Conservation (phyloP, 2,113 vertebrate genomes). For the Zosterops borbonicus region DNA sequence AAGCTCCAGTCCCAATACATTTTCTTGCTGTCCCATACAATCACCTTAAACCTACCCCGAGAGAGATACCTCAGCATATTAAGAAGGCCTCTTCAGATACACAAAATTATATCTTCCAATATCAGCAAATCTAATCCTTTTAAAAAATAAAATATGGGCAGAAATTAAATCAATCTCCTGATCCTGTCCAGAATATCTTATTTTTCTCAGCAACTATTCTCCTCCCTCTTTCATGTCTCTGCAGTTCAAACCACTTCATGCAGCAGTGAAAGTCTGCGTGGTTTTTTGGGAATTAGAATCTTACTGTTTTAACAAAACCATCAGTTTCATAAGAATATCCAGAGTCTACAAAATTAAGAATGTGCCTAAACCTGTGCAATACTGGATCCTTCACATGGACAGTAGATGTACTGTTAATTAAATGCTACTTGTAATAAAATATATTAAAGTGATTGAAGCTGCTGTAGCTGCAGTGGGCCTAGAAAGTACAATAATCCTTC, state of each 20-base stretch:
- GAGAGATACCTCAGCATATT: neutral
- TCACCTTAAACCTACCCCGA: neutral
- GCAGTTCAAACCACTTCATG: neutral
- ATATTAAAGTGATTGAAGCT: slow-evolving; percentile 66
- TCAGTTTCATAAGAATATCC: neutral
- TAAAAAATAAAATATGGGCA: neutral
- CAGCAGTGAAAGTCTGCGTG: neutral
- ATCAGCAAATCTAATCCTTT: slow-evolving; percentile 9
- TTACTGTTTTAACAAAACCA: neutral
- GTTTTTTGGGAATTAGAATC: neutral
- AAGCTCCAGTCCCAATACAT: neutral
- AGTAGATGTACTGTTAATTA: slow-evolving; percentile 71
- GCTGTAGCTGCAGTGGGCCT: slow-evolving; percentile 56
- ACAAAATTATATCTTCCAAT: slow-evolving; percentile 21
- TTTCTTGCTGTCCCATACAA: neutral
- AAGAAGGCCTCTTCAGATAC: neutral
- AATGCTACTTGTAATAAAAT: slow-evolving; percentile 68
- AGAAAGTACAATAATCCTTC: slow-evolving; percentile 72
- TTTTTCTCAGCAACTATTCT: neutral
- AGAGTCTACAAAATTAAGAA: neutral
- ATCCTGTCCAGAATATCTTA: neutral
- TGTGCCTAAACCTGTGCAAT: slow-evolving; percentile 29
- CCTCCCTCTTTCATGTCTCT: neutral
- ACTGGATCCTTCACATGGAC: slow-evolving; percentile 26
- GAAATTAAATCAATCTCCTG: neutral